These are phyloP conservation scores for Erythrolamprus reginae DNA, from an alignment of 2,113 vertebrate species.

Conservation along the genomic window DNA sequence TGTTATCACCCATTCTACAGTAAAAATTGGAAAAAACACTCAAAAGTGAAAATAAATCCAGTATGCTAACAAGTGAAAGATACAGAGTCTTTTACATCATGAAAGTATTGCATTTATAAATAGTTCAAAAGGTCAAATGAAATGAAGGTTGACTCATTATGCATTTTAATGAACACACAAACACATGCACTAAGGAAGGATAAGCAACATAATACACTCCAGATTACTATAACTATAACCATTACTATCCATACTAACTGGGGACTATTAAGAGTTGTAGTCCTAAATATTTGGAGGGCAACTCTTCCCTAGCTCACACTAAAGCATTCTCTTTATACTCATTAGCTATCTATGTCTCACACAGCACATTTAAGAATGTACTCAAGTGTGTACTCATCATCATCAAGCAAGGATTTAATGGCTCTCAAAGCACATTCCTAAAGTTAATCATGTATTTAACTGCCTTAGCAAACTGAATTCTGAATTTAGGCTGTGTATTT, in stretches of 20 bases:
- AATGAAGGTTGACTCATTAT: not conserved
- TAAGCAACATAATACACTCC: not conserved
- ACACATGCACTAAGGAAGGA: not conserved
- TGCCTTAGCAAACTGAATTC: conserved; percentile 11
- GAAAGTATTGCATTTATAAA: not conserved
- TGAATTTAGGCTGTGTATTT: conserved; percentile 5
- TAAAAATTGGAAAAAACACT: not conserved
- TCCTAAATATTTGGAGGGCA: not conserved
- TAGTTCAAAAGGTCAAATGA: not conserved
- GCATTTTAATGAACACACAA: not conserved
- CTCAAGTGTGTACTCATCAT: conserved; percentile 7
- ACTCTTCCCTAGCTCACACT: not conserved
- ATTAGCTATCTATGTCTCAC: conserved; percentile 2
- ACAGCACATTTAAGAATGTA: conserved; percentile 17
- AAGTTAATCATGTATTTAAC: conserved; percentile 27
- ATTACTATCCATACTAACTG: not conserved
- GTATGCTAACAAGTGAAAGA: not conserved
- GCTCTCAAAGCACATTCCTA: conserved; percentile 15
- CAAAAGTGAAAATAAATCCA: not conserved
- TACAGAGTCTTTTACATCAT: not conserved
- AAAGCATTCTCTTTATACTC: not conserved
- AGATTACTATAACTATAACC: not conserved
- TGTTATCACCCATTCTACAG: not conserved
- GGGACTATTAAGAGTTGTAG: not conserved
- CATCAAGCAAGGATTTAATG: conserved; percentile 18